A percentile compares a stretch with the other conserved stretches of the same genome.
phyloP scores from a whole-genome alignment of 2,888 invertebrate genomes.

The Rhagonycha lutea region DNA sequence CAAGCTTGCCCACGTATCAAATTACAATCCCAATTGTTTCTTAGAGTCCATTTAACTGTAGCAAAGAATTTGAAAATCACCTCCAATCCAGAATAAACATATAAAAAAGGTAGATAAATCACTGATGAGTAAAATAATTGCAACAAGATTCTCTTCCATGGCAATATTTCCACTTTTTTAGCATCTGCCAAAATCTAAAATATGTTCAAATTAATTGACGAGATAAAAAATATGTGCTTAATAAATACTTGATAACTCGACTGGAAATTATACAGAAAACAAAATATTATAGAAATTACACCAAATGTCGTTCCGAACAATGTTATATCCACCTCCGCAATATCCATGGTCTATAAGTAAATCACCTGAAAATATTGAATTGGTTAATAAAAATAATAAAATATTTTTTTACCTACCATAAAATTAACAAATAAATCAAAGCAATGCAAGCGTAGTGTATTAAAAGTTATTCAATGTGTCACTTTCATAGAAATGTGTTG shows the following conservation, averaged over 20 bases:
- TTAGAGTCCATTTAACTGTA: not conserved
- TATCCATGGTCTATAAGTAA: not conserved
- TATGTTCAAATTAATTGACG: too few species aligned
- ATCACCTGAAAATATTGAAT: not conserved
- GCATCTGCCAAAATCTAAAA: not conserved
- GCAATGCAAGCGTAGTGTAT: not conserved
- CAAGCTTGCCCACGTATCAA: not conserved
- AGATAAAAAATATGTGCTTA: not conserved
- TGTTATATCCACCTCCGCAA: not conserved
- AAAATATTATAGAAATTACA: not conserved
- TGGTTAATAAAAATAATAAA: not conserved
- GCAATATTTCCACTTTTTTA: not conserved
- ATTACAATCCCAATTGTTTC: not conserved
- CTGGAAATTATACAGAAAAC: not conserved
- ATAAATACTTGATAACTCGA: not conserved
- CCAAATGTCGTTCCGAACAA: not conserved
- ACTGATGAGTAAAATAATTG: not conserved
- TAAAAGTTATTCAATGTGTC: not conserved
- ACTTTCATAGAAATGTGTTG: not conserved
- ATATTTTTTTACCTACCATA: not conserved
- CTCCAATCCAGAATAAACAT: not conserved
- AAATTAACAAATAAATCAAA: not conserved
- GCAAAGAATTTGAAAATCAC: not conserved
- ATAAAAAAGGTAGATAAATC: not conserved
- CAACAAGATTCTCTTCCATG: not conserved